Evolutionary conservation across 2,113 vertebrate genomes (phyloP), one percentile per base, ranked within the genome.

Genomic region (Octodon degus): DNA sequence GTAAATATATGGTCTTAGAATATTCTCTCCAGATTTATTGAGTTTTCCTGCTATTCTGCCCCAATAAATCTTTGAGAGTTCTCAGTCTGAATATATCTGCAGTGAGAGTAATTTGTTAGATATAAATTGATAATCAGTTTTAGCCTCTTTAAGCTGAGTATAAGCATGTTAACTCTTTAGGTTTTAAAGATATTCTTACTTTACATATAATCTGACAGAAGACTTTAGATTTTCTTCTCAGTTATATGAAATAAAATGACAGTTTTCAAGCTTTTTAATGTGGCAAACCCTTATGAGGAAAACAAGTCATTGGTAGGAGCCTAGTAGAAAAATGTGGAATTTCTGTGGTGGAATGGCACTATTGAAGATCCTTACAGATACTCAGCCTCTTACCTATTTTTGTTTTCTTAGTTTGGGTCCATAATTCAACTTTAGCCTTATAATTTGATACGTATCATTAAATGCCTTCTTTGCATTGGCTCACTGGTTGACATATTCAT

Each of bases 361-460:
- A 70, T 58, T 89, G 85, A 74, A 14, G 13, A 70, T 93, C 50
- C n/a, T 79, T n/a, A 67, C 2, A 82, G 40, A 63, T 97, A 27
- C 50, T 47, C 16, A 22, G 63, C 13, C 40, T 96, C 8, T 95
- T 14, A 86, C 4, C 37, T 91, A 0, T 62, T 30, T 93, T 77
- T 50, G 0, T 25, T 55, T 86, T 68, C 50, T 63, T 63, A 22
- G n/a, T 92, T 93, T 92, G 27, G 7, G 7, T 91, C 14, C 30
- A 84, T 95, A 92, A 90, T 92, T 95, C 62, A 86, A 50, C n/a
- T 96, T 95, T 47, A 79, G 79, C 47, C 22, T 91, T 87, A 40
- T 55, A 80, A 91, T 94, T 86, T 10, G 96, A 12, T 90, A 7
- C 65, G 13, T 55, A 27, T 94, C 50, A 63, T 27, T 84, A 83